Conservation (phyloP, 2,888 invertebrate genomes). For the Sinhomidia bicolor region DNA sequence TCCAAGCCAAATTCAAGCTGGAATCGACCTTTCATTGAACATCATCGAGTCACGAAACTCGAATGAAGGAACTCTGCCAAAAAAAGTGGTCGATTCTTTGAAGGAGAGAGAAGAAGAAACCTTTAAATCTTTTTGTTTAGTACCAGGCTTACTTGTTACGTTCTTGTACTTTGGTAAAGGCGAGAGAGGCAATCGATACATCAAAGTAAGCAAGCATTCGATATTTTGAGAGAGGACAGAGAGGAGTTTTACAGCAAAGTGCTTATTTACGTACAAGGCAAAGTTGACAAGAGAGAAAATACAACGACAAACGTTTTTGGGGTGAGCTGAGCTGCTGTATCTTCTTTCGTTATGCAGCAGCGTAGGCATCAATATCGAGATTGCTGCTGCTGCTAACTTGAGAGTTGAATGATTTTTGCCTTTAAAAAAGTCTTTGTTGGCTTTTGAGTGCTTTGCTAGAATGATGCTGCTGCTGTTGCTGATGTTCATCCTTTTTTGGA, state of each 20-base stretch:
- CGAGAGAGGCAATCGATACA: slow-evolving; percentile 10
- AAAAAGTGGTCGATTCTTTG: slow-evolving; percentile 17
- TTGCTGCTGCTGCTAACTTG: no score
- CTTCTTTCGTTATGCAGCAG: no score
- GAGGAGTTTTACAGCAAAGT: no score
- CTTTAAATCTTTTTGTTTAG: not conserved
- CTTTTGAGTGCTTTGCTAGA: not conserved
- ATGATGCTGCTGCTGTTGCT: not conserved
- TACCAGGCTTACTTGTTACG: not conserved
- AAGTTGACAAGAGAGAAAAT: no score
- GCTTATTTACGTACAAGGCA: not conserved
- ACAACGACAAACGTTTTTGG: no score
- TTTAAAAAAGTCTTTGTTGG: slow-evolving; percentile 3
- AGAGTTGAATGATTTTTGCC: not conserved
- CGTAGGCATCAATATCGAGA: no score
- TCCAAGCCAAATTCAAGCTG: slow-evolving; percentile 70
- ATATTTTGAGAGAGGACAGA: not conserved
- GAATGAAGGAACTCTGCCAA: not conserved
- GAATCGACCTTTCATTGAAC: slow-evolving; percentile 73
- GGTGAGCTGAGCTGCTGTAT: no score
- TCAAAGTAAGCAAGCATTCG: not conserved
- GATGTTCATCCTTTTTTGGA: not conserved
- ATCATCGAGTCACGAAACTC: slow-evolving; percentile 39
- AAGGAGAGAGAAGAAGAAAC: not conserved
- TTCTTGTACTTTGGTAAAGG: no score